phyloP scores from a whole-genome alignment of 2,797 vertebrate species.

The Chiloscyllium punctatum region DNA sequence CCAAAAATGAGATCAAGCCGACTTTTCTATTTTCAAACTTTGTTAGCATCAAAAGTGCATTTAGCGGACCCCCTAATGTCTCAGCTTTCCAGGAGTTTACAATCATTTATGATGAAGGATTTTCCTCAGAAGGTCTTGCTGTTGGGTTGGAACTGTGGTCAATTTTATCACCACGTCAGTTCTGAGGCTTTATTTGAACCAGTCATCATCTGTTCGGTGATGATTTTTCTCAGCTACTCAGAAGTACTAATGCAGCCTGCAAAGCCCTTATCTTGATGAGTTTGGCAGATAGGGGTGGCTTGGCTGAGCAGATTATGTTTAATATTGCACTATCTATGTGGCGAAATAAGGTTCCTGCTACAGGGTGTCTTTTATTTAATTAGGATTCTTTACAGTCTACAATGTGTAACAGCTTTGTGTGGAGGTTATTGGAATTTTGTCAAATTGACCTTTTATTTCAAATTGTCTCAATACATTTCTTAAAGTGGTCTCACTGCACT shows the following conservation, averaged over 20 bases:
- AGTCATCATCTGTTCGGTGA: conserved; percentile 4
- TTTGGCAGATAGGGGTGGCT: conserved; percentile 26
- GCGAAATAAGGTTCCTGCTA: neutral
- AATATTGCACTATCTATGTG: neutral
- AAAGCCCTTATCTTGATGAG: conserved; percentile 30
- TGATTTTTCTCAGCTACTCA: conserved; percentile 17
- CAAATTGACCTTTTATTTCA: neutral
- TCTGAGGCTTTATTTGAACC: conserved; percentile 11
- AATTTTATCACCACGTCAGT: neutral
- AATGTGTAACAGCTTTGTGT: neutral
- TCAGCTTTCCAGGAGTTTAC: neutral
- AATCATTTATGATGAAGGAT: neutral
- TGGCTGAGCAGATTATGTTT: conserved; percentile 8
- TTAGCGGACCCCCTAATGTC: neutral
- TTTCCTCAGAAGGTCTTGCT: neutral
- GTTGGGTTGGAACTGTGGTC: neutral
- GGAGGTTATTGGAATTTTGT: neutral
- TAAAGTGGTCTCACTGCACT: neutral
- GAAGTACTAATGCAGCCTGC: conserved; percentile 21
- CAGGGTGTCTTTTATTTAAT: conserved; percentile 1
- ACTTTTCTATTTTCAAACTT: neutral
- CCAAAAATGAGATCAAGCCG: neutral
- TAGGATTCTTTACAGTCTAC: neutral
- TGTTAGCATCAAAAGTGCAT: neutral
- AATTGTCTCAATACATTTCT: neutral